Evolutionary conservation across 53 echinoderm and acorn worm species (phyloP).

Genomic region (Holothuria scabra): DNA sequence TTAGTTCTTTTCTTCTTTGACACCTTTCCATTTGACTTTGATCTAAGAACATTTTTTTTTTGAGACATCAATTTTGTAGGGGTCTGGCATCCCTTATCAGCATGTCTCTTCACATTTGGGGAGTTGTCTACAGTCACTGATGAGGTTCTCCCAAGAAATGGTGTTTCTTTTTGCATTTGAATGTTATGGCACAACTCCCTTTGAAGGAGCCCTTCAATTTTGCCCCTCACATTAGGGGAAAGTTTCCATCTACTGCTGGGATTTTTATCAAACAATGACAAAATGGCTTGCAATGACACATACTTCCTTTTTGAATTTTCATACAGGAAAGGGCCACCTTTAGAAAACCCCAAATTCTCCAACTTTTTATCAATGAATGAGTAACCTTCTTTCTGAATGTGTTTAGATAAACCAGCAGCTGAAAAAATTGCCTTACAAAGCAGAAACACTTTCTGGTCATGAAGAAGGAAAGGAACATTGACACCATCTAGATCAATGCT

Average conservation of each 20-base stretch:
- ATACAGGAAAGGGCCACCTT: background rate
- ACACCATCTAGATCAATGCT: no score
- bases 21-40: background rate
- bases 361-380: conserved; percentile 5
- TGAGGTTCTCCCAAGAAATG: no score
- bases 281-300: background rate
- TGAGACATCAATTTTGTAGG: no score
- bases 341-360: background rate
- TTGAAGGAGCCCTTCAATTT: background rate
- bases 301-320: background rate
- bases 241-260: background rate
- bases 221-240: background rate
- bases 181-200: background rate
- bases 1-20: background rate
- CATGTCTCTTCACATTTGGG: no score
- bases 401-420: background rate
- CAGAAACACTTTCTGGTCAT: background rate
- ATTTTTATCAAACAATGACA: conserved; percentile 1
- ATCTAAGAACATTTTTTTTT: no score
- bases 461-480: background rate
- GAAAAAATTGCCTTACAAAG: background rate
- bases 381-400: conserved; percentile 18
- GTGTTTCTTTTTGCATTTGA: background rate
- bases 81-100: no score
- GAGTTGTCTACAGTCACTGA: no score